A percentile compares a stretch with the other conserved stretches of the same genome.
Evolutionary conservation across 1,140 invertebrate genomes (phyloP).

Genomic region (Neocloeon triangulifer): DNA sequence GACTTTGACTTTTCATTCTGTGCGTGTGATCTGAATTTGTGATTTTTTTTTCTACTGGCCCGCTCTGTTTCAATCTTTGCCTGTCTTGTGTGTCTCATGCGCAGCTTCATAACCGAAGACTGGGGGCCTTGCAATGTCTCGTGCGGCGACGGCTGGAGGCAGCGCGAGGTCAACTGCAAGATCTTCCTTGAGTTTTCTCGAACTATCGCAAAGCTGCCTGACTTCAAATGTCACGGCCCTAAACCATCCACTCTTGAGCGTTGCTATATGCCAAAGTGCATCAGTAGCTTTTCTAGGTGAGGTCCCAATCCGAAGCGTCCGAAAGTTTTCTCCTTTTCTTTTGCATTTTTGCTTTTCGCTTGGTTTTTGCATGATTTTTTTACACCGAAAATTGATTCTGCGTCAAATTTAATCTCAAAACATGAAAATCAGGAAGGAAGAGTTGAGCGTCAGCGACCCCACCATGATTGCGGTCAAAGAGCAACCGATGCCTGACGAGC

Average conservation of each 20-base stretch:
- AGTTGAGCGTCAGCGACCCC: too few relatives aligned
- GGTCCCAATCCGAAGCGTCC: neutral
- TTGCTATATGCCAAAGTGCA: conserved; percentile 55
- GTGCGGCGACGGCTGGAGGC: conserved; percentile 68
- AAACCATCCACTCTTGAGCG: conserved; percentile 58
- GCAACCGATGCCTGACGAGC: too few relatives aligned
- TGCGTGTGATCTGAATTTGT: too few relatives aligned
- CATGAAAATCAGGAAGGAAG: too few relatives aligned
- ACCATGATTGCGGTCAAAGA: too few relatives aligned
- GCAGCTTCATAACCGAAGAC: conserved; percentile 46
- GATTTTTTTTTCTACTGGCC: too few relatives aligned
- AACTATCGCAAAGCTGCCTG: conserved; percentile 64
- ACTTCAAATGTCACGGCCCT: conserved; percentile 62
- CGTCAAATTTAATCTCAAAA: too few relatives aligned
- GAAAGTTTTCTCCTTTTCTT: conserved; percentile 1
- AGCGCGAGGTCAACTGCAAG: conserved; percentile 67
- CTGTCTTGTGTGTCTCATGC: neutral
- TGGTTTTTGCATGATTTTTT: neutral
- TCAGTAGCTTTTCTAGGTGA: conserved; percentile 6
- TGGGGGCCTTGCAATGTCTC: conserved; percentile 77
- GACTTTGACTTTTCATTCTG: too few relatives aligned
- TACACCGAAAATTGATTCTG: too few relatives aligned
- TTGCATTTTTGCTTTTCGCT: neutral
- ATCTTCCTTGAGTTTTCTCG: conserved; percentile 79
- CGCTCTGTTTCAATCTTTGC: too few relatives aligned